These are phyloP conservation scores for Halictus ligatus DNA, from an alignment of 2,888 invertebrate species.

Conservation along the genomic window DNA sequence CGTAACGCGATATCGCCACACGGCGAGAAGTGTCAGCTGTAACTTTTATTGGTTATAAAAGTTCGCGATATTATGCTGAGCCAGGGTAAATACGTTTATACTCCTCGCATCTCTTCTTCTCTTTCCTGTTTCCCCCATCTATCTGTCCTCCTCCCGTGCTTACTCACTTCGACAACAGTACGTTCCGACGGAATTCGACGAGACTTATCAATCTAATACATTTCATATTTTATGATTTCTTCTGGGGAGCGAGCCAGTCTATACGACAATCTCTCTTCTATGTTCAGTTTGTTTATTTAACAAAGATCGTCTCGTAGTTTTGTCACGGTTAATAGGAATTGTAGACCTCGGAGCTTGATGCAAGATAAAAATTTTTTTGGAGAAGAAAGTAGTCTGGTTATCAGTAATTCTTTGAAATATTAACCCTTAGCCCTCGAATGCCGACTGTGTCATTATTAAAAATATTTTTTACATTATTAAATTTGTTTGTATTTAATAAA, in stretches of 20 bases:
- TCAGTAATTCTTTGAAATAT: no score
- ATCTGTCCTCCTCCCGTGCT: slow-evolving; percentile 14
- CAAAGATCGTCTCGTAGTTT: no score
- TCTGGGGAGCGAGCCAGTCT: slow-evolving; percentile 20
- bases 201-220: slow-evolving; percentile 80
- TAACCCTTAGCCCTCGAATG: no score
- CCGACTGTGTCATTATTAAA: no score
- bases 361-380: no score
- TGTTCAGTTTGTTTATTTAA: no score
- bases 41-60: slow-evolving; percentile 83
- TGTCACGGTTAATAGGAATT: no score
- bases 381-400: no score
- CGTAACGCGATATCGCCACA: slow-evolving; percentile 68
- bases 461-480: no score
- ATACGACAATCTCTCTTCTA: no score
- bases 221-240: slow-evolving; percentile 79
- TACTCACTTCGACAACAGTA: slow-evolving; percentile 17
- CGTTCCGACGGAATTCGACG: slow-evolving; percentile 37
- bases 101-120: slow-evolving; percentile 38
- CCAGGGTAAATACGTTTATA: slow-evolving; percentile 80
- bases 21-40: slow-evolving; percentile 79
- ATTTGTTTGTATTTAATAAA: no score
- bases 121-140: slow-evolving; percentile 7
- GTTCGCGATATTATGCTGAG: slow-evolving; percentile 79
- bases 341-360: no score